Conservation (phyloP, 2,888 invertebrate genomes). For the Boloria euphrosyne region DNA sequence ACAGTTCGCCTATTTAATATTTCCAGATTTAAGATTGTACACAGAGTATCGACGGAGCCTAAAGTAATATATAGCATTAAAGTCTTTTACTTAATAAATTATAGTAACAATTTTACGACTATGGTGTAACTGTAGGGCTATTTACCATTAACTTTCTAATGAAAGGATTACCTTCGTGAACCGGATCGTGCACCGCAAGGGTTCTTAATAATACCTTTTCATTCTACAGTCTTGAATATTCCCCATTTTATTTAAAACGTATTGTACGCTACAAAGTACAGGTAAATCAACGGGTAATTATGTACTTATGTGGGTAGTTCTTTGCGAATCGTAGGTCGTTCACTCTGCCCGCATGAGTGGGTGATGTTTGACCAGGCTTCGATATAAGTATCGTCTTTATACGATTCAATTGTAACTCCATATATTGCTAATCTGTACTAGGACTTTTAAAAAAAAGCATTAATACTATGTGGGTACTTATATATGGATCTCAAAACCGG, state of each 20-base stretch:
- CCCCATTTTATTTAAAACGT: conserved; percentile 1
- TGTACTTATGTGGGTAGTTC: conserved; percentile 40
- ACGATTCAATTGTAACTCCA: background rate
- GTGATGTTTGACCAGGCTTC: conserved; percentile 45
- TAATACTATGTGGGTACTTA: background rate
- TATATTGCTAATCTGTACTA: background rate
- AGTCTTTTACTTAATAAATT: background rate
- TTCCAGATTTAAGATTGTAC: too few relatives aligned
- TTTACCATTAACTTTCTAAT: conserved; percentile 53
- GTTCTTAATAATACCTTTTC: conserved; percentile 27
- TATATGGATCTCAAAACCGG: too few relatives aligned
- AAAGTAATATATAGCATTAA: background rate
- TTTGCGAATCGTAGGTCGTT: conserved; percentile 64
- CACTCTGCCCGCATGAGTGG: conserved; percentile 60
- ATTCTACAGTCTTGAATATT: conserved; percentile 1
- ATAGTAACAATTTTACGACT: background rate
- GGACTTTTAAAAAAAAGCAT: background rate
- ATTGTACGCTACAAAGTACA: conserved; percentile 14
- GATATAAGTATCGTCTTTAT: conserved; percentile 24
- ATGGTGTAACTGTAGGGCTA: conserved; percentile 10
- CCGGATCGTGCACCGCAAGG: conserved; percentile 28
- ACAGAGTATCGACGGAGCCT: background rate
- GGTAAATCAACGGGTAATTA: conserved; percentile 39
- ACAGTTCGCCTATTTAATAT: too few relatives aligned
- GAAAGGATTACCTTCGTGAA: conserved; percentile 43